Conservation (phyloP, 1,140 invertebrate genomes). For the Drosophila elegans region DNA sequence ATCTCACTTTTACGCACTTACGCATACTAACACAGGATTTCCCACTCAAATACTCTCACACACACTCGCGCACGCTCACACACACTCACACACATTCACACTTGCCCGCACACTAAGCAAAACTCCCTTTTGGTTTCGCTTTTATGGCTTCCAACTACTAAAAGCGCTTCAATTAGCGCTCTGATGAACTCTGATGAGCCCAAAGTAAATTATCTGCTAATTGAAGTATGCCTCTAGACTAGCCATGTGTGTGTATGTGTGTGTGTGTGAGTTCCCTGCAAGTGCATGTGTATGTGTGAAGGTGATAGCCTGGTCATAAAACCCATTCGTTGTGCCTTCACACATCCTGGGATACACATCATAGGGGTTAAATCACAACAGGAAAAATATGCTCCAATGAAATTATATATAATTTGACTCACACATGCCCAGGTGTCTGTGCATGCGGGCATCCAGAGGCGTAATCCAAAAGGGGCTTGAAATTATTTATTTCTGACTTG, state of each 20-base stretch:
- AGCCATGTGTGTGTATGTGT: not conserved
- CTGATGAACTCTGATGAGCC: conserved; percentile 77
- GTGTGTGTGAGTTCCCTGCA: not conserved
- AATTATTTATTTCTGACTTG: no score
- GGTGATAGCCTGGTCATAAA: conserved; percentile 47
- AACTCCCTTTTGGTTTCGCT: conserved; percentile 31
- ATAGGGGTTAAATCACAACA: conserved; percentile 41
- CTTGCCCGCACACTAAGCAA: conserved; percentile 26
- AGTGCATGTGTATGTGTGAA: conserved; percentile 1
- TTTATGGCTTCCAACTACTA: conserved; percentile 69
- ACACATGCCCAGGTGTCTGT: conserved; percentile 3
- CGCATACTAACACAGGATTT: conserved; percentile 1
- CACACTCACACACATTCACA: conserved; percentile 8
- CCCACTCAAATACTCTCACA: not conserved
- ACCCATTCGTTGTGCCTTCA: conserved; percentile 22
- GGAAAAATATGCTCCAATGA: conserved; percentile 49
- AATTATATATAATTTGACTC: conserved; percentile 49
- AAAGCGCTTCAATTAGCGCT: conserved; percentile 76
- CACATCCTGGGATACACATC: not conserved
- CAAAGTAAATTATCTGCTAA: conserved; percentile 79
- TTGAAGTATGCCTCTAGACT: conserved; percentile 67
- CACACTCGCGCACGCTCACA: not conserved
- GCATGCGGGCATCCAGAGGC: conserved; percentile 6
- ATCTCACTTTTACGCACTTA: conserved; percentile 4
- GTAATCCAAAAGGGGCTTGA: not conserved